phyloP scores from a whole-genome alignment of 2,888 invertebrate species.

The Drosophila demipolita region DNA sequence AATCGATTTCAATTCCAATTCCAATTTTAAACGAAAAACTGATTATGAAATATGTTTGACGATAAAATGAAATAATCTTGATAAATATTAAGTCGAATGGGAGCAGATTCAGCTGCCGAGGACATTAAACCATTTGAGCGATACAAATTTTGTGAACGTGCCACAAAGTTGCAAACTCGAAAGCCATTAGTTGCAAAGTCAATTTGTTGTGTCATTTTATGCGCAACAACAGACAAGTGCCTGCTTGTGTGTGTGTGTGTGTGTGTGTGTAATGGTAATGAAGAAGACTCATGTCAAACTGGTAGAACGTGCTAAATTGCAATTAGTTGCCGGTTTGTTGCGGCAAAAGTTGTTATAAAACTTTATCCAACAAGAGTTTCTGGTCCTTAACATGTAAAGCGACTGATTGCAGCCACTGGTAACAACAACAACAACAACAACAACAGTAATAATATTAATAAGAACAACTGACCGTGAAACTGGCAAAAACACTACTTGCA shows the following conservation, averaged over 20 bases:
- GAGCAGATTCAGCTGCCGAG: not conserved
- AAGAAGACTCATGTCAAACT: conserved; percentile 41
- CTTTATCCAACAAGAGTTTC: conserved; percentile 3
- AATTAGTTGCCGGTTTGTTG: conserved; percentile 42
- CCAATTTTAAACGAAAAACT: not conserved
- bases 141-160: conserved; percentile 8
- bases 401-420: conserved; percentile 18
- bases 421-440: conserved; percentile 13
- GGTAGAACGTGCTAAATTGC: conserved; percentile 60
- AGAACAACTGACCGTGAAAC: conserved; percentile 40
- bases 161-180: not conserved
- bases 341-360: conserved; percentile 14
- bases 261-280: not conserved
- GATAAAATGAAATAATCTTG: not conserved
- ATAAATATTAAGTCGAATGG: not conserved
- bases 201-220: conserved; percentile 15
- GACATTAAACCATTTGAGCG: not conserved
- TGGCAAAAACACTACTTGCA: conserved; percentile 25
- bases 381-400: conserved; percentile 22
- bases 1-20: not conserved
- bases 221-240: not conserved
- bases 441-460: conserved; percentile 1
- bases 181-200: conserved; percentile 2
- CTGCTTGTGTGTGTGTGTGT: not conserved
- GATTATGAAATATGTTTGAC: no score